A percentile compares a stretch with the other conserved stretches of the same genome.
These are phyloP conservation scores for Cecidostiba fungosa DNA, from an alignment of 2,888 invertebrate species.

Conservation along the genomic window DNA sequence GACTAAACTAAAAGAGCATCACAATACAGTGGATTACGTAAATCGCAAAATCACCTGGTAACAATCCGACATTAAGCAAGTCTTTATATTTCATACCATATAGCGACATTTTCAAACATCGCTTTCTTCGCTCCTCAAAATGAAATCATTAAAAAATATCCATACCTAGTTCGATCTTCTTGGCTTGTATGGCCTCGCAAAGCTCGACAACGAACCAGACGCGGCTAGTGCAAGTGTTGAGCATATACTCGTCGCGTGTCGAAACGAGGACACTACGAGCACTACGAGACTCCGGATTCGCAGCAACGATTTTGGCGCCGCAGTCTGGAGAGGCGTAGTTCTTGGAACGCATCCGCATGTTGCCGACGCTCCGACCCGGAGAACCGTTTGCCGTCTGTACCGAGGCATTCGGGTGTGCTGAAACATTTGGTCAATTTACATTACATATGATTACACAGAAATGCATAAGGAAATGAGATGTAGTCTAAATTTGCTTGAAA, in stretches of 20 bases:
- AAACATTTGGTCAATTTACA: background rate
- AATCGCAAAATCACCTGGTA: background rate
- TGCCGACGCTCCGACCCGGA: constrained; percentile 81
- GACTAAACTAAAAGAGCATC: background rate
- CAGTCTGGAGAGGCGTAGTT: constrained; percentile 99
- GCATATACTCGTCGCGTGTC: constrained; percentile 97
- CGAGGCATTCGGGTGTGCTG: constrained; percentile 77
- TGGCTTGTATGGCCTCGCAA: constrained; percentile 98
- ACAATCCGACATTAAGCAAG: background rate
- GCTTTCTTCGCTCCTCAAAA: no score
- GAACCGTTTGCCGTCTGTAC: constrained; percentile 75
- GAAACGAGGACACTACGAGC: constrained; percentile 92
- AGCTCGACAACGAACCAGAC: constrained; percentile 98
- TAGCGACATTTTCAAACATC: background rate
- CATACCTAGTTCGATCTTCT: constrained; percentile 89
- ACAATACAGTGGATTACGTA: background rate
- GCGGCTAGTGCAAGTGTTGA: constrained; percentile 95
- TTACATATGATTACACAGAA: background rate
- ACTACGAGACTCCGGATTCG: constrained; percentile 95
- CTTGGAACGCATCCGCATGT: constrained; percentile 88
- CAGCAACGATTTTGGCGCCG: constrained; percentile 96
- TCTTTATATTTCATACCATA: background rate
- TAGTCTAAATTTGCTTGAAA: background rate
- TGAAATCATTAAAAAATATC: background rate
- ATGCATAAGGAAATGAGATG: background rate